Evolutionary conservation across 2,113 vertebrate genomes (phyloP), one percentile per base, ranked within the genome.

Genomic region (Mastomys coucha): DNA sequence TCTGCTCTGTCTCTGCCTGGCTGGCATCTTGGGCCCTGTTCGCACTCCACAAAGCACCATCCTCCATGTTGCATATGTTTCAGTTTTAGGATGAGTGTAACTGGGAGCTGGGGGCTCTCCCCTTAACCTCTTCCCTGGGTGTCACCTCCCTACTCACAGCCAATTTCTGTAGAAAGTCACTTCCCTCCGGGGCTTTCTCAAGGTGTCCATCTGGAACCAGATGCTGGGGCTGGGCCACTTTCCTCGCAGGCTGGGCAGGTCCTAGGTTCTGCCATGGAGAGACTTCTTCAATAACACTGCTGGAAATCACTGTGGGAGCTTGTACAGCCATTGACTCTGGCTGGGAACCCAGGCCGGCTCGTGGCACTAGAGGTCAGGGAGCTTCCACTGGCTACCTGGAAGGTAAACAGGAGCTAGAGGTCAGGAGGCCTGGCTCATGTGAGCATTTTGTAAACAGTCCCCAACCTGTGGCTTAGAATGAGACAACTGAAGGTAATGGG

Each of bases 211-310:
- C 2, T 5, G n/a, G 28, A 76, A 58, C 76, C 26, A 6, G 86
- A n/a, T n/a, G 16, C 33, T 13, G 2, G 0, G 53, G 60, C 9
- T 1, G 65, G 31, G 77, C n/a, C 56, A 7, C 19, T 51, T 36
- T 16, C 45, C 19, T 45, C 19, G 1, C 22, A 5, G 77, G 60
- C 19, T 7, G 56, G 7, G 45, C 5, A 1, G 22, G 84, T 51
- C 16, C 14, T 12, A n/a, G 4, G 53, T 9, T 6, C 75, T 82
- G 69, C 91, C 10, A 0, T 0, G 49, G 33, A 0, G 10, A 49
- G 1, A 5, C 10, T 0, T 0, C 20, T 28, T 5, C 14, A 0
- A 5, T 4, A 13, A 19, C 2, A 0, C 4, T 10, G 14, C 2
- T 11, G 51, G 60, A 42, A 24, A 8, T 6, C 0, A 7, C 26